phyloP scores from a whole-genome alignment of 92 coral and sea anemone genomes.

The Palythoa grandiflora region DNA sequence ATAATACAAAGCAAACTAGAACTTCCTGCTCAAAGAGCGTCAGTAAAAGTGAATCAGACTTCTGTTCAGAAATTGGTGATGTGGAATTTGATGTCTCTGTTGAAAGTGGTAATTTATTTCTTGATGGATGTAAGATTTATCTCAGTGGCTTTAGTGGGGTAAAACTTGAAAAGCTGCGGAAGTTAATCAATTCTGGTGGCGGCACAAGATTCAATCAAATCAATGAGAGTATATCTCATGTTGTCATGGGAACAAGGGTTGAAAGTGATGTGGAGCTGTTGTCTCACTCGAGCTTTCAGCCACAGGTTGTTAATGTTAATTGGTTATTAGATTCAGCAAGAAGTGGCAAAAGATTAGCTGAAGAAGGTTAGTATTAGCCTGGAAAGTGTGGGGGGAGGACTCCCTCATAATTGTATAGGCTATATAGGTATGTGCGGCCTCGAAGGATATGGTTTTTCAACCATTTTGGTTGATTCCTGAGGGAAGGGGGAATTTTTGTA shows the following conservation, averaged over 20 bases:
- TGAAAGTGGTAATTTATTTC: constrained; percentile 84
- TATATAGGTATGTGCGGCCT: no score
- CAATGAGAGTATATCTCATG: constrained; percentile 93
- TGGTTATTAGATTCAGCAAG: constrained; percentile 96
- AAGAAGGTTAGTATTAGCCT: constrained; percentile 66
- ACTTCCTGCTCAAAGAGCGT: constrained; percentile 25
- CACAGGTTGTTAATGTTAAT: constrained; percentile 76
- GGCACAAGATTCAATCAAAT: constrained; percentile 95
- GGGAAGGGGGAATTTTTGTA: no score
- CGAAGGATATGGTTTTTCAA: no score
- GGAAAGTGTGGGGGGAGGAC: no score
- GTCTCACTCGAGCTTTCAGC: constrained; percentile 76
- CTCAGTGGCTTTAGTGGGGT: constrained; percentile 87
- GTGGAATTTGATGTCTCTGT: constrained; percentile 74
- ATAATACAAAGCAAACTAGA: constrained; percentile 45
- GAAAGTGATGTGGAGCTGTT: constrained; percentile 74
- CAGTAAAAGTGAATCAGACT: constrained; percentile 41
- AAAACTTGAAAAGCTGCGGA: constrained; percentile 81
- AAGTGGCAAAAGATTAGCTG: constrained; percentile 78
- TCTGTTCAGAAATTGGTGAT: constrained; percentile 40
- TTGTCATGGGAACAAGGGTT: constrained; percentile 77
- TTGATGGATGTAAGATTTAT: constrained; percentile 95
- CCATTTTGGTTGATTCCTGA: no score
- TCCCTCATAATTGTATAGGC: no score
- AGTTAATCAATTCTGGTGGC: constrained; percentile 89